A percentile compares a stretch with the other conserved stretches of the same genome.
phyloP scores from a whole-genome alignment of 1,140 invertebrate genomes.

The Apis dorsata region DNA sequence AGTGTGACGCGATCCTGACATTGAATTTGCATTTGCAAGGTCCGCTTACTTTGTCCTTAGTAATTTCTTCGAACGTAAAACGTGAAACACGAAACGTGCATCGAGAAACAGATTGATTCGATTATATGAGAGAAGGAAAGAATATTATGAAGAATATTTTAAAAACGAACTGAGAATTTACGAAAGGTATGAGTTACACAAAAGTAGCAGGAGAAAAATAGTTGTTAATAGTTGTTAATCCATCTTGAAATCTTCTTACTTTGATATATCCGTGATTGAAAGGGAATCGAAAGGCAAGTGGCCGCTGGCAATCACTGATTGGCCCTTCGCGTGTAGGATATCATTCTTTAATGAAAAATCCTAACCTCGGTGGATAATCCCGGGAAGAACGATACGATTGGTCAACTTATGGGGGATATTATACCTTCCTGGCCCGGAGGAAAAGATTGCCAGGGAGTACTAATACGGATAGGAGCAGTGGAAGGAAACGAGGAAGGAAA shows the following conservation, averaged over 20 bases:
- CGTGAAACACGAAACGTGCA: too few relatives aligned
- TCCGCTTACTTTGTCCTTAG: neutral
- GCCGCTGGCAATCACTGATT: neutral
- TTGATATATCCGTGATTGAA: neutral
- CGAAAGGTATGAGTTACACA: neutral
- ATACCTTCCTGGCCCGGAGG: neutral
- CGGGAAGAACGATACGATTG: conserved; percentile 37
- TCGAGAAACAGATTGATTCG: too few relatives aligned
- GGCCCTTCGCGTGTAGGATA: neutral
- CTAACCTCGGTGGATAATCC: conserved; percentile 19
- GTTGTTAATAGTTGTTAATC: too few relatives aligned
- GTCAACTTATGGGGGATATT: conserved; percentile 38
- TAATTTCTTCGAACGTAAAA: too few relatives aligned
- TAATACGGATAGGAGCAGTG: conserved; percentile 32
- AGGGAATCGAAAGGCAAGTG: neutral
- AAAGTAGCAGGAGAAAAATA: neutral
- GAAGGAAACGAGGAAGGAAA: conserved; percentile 26
- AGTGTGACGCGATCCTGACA: neutral
- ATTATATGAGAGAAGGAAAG: too few relatives aligned
- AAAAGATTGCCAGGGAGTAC: neutral
- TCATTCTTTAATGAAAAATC: conserved; percentile 18
- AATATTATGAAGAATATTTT: too few relatives aligned
- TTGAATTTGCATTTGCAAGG: too few relatives aligned
- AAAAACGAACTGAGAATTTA: too few relatives aligned
- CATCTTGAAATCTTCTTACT: neutral